Base-by-base conservation (phyloP, 2,888 invertebrate genomes). In the Campoplex nolae region DNA sequence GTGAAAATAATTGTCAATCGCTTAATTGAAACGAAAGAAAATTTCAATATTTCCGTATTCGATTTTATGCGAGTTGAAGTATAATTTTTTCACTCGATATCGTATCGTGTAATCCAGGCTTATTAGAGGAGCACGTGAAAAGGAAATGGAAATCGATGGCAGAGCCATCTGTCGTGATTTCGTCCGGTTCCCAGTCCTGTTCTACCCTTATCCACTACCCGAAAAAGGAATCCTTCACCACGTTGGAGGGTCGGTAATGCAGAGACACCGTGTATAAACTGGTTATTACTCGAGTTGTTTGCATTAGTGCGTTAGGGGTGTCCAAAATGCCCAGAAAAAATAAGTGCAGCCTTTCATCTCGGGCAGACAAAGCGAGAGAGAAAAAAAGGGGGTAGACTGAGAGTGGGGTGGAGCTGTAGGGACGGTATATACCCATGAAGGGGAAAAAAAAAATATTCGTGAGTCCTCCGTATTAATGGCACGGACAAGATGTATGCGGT, bases 91-190 rank as follows among this genome's bases (percentile, higher is more conserved):
- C 2, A 45, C 38, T 48, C 4, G 4, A 73, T 35, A 45, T 81
- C 77, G 23, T 75, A 82, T 11, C 75, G 89, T 84, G 89, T 84
- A 65, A 89, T 84, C 80, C 83, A n/a, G 88, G 86, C 86, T 88
- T 82, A 86, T 76, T 80, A 38, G 75, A 68, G 62, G 81, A 82
- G 75, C 80, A 51, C 82, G 84, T 79, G 75, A 87, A 88, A 87
- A 86, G 85, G 84, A 79, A 89, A 81, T 88, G 86, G 90, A 92
- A 89, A 88, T 88, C 87, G 91, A 88, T 73, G 87, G 87, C 89
- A 85, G 87, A 86, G 93, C 90, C 92, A 93, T 93, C 93, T 93
- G 89, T 85, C 90, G 70, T 38, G 88, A 89, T 86, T 86, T 83
- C 73, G 74, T 67, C 74, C 73, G 54, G 83, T 62, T 70, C 28